Conservation (phyloP, 2,888 invertebrate species). For the Cryptocephalus primarius region DNA sequence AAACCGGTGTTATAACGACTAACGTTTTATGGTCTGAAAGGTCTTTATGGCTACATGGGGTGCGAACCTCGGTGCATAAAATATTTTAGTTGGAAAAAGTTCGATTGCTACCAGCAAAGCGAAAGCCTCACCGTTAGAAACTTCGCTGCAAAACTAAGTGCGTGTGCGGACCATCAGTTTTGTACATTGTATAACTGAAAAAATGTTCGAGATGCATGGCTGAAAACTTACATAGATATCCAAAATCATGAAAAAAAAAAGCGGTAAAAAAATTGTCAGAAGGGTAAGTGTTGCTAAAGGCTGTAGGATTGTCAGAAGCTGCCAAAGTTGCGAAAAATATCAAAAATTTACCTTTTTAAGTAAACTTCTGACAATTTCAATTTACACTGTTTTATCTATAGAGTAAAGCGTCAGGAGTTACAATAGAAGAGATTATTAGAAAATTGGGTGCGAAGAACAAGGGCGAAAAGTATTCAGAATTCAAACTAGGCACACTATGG, state of each 20-base stretch:
- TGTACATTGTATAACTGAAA: slow-evolving; percentile 1
- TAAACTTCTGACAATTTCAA: too few relatives aligned
- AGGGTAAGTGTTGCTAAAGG: not conserved
- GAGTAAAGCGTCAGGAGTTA: too few relatives aligned
- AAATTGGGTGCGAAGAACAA: too few relatives aligned
- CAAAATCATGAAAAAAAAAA: not conserved
- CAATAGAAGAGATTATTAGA: too few relatives aligned
- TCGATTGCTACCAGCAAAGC: not conserved
- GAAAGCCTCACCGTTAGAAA: not conserved
- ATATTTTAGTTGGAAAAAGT: not conserved
- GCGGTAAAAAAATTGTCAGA: slow-evolving; percentile 1
- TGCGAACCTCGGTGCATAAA: not conserved
- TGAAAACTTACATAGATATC: not conserved
- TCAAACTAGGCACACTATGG: not conserved
- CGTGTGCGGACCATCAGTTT: not conserved
- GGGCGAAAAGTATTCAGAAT: not conserved
- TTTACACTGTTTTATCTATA: too few relatives aligned
- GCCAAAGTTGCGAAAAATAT: too few relatives aligned
- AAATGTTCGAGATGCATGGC: not conserved
- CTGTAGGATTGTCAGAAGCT: slow-evolving; percentile 1
- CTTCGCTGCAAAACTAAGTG: not conserved
- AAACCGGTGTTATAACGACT: too few relatives aligned
- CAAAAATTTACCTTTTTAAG: too few relatives aligned
- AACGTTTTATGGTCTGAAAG: too few relatives aligned
- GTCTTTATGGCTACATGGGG: slow-evolving; percentile 1